Evolutionary conservation across 2,113 vertebrate genomes (phyloP).

Genomic region (Suncus etruscus): DNA sequence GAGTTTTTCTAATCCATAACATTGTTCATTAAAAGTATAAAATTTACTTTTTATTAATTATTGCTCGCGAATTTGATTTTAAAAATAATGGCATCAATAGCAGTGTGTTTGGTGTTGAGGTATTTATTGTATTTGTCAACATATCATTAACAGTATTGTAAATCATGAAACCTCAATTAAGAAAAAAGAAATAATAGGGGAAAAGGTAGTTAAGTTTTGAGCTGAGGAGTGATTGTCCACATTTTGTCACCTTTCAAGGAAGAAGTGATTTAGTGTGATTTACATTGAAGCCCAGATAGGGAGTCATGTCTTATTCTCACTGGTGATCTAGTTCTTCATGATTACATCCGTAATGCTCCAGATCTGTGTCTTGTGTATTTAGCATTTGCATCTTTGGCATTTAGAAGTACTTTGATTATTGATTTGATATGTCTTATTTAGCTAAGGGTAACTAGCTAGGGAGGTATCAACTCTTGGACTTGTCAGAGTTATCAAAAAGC

Average conservation of each 20-base stretch:
- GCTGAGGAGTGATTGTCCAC: not conserved
- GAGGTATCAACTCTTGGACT: not conserved
- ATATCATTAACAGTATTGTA: no score
- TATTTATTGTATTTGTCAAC: no score
- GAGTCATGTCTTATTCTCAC: conserved; percentile 1
- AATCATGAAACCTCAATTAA: no score
- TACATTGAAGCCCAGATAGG: conserved; percentile 26
- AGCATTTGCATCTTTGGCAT: not conserved
- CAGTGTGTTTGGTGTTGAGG: not conserved
- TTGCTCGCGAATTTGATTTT: not conserved
- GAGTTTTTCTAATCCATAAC: conserved; percentile 13
- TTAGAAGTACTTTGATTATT: not conserved
- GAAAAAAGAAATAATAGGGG: no score
- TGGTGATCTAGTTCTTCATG: not conserved
- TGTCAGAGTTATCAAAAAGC: not conserved
- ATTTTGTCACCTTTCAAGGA: not conserved
- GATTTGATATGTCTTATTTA: not conserved
- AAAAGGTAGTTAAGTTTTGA: not conserved
- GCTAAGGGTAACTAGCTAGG: not conserved
- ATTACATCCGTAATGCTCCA: not conserved
- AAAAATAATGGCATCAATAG: not conserved
- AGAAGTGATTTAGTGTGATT: not conserved
- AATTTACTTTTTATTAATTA: conserved; percentile 6
- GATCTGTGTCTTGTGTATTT: not conserved
- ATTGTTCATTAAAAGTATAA: not conserved